These are phyloP conservation scores for Leptinotarsa texana DNA, from an alignment of 1,140 invertebrate species.

Conservation along the genomic window DNA sequence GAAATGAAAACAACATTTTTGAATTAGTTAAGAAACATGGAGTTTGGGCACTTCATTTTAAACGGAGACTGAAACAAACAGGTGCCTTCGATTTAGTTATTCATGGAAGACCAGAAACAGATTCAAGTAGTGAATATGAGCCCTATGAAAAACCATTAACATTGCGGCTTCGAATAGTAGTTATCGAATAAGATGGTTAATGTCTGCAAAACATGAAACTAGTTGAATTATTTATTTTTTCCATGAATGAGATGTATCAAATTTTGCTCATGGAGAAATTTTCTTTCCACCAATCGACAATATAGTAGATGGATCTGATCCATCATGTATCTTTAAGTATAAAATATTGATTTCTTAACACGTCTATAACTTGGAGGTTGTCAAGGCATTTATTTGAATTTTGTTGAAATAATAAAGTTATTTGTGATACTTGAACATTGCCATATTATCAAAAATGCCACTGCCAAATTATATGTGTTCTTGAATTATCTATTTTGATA, in stretches of 20 bases:
- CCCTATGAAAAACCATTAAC: slow-evolving; percentile 62
- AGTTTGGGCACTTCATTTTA: slow-evolving; percentile 68
- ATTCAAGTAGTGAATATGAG: slow-evolving; percentile 44
- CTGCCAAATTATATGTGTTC: slow-evolving; percentile 14
- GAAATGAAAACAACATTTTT: slow-evolving; percentile 69
- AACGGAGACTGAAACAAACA: slow-evolving; percentile 60
- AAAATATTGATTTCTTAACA: neutral
- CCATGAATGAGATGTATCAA: neutral
- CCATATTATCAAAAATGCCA: slow-evolving; percentile 10
- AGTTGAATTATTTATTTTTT: neutral
- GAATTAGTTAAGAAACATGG: slow-evolving; percentile 67
- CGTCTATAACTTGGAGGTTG: neutral
- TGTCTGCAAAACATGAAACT: slow-evolving; percentile 3
- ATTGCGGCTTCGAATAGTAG: slow-evolving; percentile 57
- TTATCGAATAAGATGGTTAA: slow-evolving; percentile 32
- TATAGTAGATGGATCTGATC: neutral
- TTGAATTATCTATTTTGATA: slow-evolving; percentile 18
- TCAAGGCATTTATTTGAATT: too few relatives aligned
- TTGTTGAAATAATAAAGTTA: neutral
- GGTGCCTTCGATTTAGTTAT: slow-evolving; percentile 64
- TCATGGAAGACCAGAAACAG: slow-evolving; percentile 57
- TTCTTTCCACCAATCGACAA: neutral
- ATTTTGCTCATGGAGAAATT: neutral
- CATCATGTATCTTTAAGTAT: neutral
- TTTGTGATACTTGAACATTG: slow-evolving; percentile 21